phyloP scores from a whole-genome alignment of 2,113 vertebrate genomes.

The Hydrolagus affinis region DNA sequence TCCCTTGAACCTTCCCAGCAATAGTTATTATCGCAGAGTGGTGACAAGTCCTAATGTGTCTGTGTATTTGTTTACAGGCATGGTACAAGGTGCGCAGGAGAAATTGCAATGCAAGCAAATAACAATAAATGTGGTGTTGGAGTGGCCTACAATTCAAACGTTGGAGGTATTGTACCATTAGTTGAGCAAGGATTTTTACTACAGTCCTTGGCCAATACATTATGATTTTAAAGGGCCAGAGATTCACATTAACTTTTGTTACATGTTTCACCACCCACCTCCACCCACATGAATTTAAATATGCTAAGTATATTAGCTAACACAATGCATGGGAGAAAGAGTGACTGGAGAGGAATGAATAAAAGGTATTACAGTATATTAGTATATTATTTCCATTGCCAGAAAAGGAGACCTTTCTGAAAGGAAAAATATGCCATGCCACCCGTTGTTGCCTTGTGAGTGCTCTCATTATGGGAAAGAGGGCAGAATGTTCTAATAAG shows the following conservation, averaged over 20 bases:
- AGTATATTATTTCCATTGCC: too few relatives aligned
- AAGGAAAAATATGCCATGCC: too few relatives aligned
- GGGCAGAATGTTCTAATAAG: too few relatives aligned
- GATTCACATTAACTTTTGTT: background rate
- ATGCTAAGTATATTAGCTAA: too few relatives aligned
- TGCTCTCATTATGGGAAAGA: too few relatives aligned
- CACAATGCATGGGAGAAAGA: too few relatives aligned
- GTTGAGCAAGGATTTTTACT: background rate
- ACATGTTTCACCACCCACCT: too few relatives aligned
- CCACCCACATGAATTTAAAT: too few relatives aligned
- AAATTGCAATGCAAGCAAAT: slow-evolving; percentile 96
- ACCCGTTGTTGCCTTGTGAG: too few relatives aligned
- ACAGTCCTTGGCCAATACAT: background rate
- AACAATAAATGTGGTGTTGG: slow-evolving; percentile 97
- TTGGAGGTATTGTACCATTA: slow-evolving; percentile 71
- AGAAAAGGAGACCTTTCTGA: too few relatives aligned
- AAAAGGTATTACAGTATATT: too few relatives aligned
- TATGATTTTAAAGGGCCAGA: background rate
- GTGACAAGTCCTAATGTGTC: slow-evolving; percentile 9
- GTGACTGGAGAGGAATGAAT: too few relatives aligned
- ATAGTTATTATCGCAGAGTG: background rate
- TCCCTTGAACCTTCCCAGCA: background rate
- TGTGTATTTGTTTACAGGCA: slow-evolving; percentile 59
- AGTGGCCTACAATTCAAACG: slow-evolving; percentile 86
- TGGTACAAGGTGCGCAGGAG: slow-evolving; percentile 90